Base-by-base conservation (phyloP, 2,888 invertebrate genomes). In the Papilio gigon region DNA sequence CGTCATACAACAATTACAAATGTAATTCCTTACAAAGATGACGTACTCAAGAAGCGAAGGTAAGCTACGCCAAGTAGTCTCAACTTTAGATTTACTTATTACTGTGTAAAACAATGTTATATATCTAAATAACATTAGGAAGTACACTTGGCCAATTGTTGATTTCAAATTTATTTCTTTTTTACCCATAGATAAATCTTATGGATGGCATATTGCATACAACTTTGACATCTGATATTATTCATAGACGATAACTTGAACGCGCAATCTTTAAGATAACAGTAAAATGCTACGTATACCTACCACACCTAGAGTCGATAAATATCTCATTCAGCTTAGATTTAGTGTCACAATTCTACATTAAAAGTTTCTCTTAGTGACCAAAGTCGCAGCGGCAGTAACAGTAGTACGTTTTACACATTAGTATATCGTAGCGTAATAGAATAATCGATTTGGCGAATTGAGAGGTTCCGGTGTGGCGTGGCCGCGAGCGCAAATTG, bases 391-490 rank as follows among this genome's bases (percentile, higher is more conserved):
- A 2, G 9, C 35, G 33, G n/a, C 2, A 12, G 9, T n/a, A n/a
- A n/a, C 2, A 70, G 64, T 68, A 44, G 67, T 65, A 62, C 53
- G 67, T 9, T 22, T 22, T 69, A 70, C 22, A 53, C 17, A 56
- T 56, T 30, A n/a, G 30, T 53, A 70, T 74, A 74, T 77, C 75
- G 75, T 76, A 75, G 74, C 77, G 72, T 73, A 73, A 78, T 76
- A 73, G 78, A 78, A 77, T 80, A 76, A 76, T 75, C 77, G 87
- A 88, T 88, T 88, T 87, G 72, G 86, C 88, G 78, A 88, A 90
- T 89, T 86, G 86, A 73, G 72, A 42, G 80, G 82, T 84, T 90
- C 89, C 89, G 86, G 77, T 76, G 72, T 70, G 72, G 73, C 76
- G 82, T 14, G 37, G 50, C 9, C 25, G 61, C 25, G 81, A 77